Evolutionary conservation across 2,797 vertebrate genomes (phyloP).

Genomic region (Pseudomugil tenellus): DNA sequence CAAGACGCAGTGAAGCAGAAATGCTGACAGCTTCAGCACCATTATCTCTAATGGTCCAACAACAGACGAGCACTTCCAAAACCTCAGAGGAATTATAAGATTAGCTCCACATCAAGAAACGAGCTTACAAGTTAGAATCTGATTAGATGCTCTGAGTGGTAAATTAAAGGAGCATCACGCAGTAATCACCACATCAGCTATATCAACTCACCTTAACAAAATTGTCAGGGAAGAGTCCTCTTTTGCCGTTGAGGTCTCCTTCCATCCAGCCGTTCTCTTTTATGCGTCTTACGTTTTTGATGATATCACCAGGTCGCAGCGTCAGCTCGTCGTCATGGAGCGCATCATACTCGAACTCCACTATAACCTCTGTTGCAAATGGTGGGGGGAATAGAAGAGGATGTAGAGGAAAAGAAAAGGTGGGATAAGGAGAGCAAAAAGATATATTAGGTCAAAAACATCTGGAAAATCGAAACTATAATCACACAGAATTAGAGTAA

Average conservation of each 20-base stretch:
- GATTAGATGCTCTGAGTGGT: not conserved
- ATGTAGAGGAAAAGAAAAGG: too few species aligned
- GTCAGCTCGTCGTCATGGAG: constrained; percentile 95
- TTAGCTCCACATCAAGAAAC: constrained; percentile 8
- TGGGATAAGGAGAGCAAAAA: too few species aligned
- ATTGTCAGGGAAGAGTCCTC: constrained; percentile 96
- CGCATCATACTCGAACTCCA: constrained; percentile 94
- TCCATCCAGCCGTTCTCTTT: constrained; percentile 98
- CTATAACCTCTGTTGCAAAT: constrained; percentile 94
- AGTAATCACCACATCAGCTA: too few species aligned
- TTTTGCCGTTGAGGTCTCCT: constrained; percentile 91
- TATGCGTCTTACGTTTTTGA: constrained; percentile 90
- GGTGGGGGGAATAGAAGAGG: too few species aligned
- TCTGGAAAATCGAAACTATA: too few species aligned
- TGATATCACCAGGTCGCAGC: constrained; percentile 89
- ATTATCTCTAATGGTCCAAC: constrained; percentile 10
- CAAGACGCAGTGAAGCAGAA: too few species aligned
- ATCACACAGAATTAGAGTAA: too few species aligned
- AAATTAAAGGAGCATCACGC: not conserved
- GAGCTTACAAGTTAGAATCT: not conserved
- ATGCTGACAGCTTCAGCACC: not conserved
- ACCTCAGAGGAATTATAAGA: not conserved
- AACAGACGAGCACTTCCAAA: not conserved
- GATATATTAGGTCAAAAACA: too few species aligned
- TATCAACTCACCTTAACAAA: constrained; percentile 91